These are phyloP conservation scores for Oryctes rhinoceros DNA, from an alignment of 1,140 invertebrate genomes.

Conservation along the genomic window DNA sequence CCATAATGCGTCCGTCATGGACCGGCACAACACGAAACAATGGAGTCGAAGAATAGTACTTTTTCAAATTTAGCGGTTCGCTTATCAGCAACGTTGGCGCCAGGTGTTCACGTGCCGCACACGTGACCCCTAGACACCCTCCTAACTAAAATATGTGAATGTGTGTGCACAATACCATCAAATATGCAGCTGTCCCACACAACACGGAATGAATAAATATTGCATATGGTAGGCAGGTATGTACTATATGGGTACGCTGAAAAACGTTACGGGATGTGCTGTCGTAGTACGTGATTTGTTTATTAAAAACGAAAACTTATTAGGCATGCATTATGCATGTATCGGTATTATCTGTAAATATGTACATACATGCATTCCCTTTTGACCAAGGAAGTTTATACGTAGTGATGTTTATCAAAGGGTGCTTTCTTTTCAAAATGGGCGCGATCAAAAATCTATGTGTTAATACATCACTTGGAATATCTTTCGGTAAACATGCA, in stretches of 20 bases:
- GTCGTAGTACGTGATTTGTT: too few relatives aligned
- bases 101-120: conserved; percentile 30
- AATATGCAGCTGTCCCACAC: conserved; percentile 25
- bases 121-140: conserved; percentile 18
- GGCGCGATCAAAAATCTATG: too few relatives aligned
- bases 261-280: too few relatives aligned
- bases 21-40: conserved; percentile 10
- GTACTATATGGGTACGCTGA: not conserved
- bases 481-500: too few relatives aligned
- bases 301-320: too few relatives aligned
- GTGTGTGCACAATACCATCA: conserved; percentile 26
- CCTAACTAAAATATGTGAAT: conserved; percentile 7
- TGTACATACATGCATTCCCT: too few relatives aligned
- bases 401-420: too few relatives aligned
- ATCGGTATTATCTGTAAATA: too few relatives aligned
- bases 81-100: conserved; percentile 26
- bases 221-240: not conserved
- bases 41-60: not conserved
- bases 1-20: not conserved
- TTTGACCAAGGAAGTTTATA: too few relatives aligned
- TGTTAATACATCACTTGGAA: too few relatives aligned
- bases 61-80: conserved; percentile 31
- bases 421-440: too few relatives aligned
- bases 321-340: too few relatives aligned
- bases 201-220: conserved; percentile 17